Percentiles rank a stretch among this genome's conserved stretches.
These are phyloP conservation scores for Bradynema listronoti DNA, from an alignment of 1,140 invertebrate genomes.

Conservation along the genomic window DNA sequence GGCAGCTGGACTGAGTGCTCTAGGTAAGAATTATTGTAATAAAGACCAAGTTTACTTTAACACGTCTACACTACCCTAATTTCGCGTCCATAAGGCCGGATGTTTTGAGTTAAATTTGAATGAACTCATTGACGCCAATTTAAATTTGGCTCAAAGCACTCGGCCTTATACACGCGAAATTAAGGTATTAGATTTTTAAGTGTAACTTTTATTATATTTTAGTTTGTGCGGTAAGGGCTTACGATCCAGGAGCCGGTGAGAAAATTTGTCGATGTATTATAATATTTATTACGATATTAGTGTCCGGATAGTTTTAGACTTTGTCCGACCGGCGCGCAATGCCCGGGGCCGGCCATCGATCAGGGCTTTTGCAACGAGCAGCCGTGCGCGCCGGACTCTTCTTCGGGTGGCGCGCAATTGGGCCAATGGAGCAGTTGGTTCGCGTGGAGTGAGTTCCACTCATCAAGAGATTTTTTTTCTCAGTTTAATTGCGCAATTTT, in stretches of 20 bases:
- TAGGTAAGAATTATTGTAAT: too few species aligned
- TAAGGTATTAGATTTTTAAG: too few species aligned
- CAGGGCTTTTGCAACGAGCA: constrained; percentile 56
- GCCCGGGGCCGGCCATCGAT: constrained; percentile 41
- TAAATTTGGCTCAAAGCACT: too few species aligned
- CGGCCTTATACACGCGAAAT: too few species aligned
- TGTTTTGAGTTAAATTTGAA: too few species aligned
- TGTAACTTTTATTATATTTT: too few species aligned
- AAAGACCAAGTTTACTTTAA: too few species aligned
- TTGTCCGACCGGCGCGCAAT: constrained; percentile 24
- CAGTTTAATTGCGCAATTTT: constrained; percentile 19
- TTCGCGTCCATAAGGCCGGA: too few species aligned
- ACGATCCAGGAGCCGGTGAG: constrained; percentile 56
- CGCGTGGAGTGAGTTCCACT: constrained; percentile 29
- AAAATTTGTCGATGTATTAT: constrained; percentile 8
- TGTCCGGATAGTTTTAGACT: constrained; percentile 13
- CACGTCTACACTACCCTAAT: too few species aligned
- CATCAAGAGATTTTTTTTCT: constrained; percentile 8
- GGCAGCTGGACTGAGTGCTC: constrained; percentile 17
- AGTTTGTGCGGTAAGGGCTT: constrained; percentile 64
- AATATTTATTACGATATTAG: constrained; percentile 16
- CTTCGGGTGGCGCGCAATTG: not conserved
- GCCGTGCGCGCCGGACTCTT: constrained; percentile 27
- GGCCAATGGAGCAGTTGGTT: constrained; percentile 28
- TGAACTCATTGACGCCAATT: too few species aligned